These are phyloP conservation scores for Botia almorhae DNA, from an alignment of 2,797 vertebrate species.

Conservation along the genomic window DNA sequence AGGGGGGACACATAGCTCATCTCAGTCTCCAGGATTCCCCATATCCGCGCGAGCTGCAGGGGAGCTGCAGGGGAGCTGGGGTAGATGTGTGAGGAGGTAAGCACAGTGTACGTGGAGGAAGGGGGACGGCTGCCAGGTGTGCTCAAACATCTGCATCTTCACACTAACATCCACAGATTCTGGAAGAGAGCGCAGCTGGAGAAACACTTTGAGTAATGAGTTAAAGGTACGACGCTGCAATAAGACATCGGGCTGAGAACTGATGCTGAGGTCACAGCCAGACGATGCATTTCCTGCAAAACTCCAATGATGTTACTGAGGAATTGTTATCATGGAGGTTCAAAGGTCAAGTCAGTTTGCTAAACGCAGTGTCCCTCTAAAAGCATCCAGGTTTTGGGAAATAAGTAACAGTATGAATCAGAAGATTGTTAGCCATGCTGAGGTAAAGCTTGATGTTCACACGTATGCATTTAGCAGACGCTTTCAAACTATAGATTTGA, in stretches of 20 bases:
- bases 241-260: conserved; percentile 35
- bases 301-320: neutral
- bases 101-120: conserved; percentile 47
- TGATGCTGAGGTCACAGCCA: conserved; percentile 7
- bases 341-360: neutral
- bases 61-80: conserved; percentile 43
- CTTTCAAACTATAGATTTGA: too few species aligned
- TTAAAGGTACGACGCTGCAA: conserved; percentile 39
- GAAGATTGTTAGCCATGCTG: too few species aligned
- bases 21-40: conserved; percentile 58
- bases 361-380: too few species aligned
- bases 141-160: conserved; percentile 72
- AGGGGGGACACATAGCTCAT: conserved; percentile 70
- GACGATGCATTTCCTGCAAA: conserved; percentile 6
- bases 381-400: too few species aligned
- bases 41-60: conserved; percentile 60
- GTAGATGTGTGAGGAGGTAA: conserved; percentile 35
- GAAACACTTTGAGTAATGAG: conserved; percentile 54
- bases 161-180: conserved; percentile 62
- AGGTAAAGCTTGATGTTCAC: too few species aligned
- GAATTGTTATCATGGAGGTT: neutral
- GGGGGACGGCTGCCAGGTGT: conserved; percentile 64
- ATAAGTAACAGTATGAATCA: too few species aligned
- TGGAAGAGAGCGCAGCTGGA: conserved; percentile 64
- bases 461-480: too few species aligned